Percentiles rank a stretch among this genome's conserved stretches.
Evolutionary conservation across 2,888 invertebrate species (phyloP).

Genomic region (Coelinius sp.): DNA sequence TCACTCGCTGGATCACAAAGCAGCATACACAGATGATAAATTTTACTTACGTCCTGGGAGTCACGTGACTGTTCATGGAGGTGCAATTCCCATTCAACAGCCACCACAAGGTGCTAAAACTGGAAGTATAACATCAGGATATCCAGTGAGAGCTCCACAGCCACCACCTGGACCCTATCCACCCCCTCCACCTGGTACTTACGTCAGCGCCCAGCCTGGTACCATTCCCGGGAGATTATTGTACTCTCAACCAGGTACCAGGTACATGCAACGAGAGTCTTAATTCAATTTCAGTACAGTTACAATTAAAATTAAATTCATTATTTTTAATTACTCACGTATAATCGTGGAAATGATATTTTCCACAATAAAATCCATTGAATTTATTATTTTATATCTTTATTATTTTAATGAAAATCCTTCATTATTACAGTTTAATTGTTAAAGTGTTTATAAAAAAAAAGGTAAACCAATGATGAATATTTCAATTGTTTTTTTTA

Average conservation of each 20-base stretch:
- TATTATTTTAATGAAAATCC: background rate
- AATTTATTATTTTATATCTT: background rate
- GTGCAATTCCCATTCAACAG: constrained; percentile 74
- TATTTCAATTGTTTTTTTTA: background rate
- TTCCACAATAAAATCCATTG: background rate
- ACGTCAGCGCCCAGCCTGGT: constrained; percentile 61
- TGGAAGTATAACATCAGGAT: constrained; percentile 88
- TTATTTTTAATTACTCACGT: no score
- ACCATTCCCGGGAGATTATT: constrained; percentile 63
- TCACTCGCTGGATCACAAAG: constrained; percentile 68
- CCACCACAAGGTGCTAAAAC: constrained; percentile 79
- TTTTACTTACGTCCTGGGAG: constrained; percentile 71
- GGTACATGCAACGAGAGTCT: constrained; percentile 65
- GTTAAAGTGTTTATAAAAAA: background rate
- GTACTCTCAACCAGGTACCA: constrained; percentile 64
- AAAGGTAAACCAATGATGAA: background rate
- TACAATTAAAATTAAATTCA: background rate
- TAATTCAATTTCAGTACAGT: constrained; percentile 47
- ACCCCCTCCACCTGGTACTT: constrained; percentile 60
- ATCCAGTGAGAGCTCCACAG: constrained; percentile 78
- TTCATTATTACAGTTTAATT: background rate
- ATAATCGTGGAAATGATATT: no score
- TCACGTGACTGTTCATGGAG: constrained; percentile 74
- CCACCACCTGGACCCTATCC: constrained; percentile 62
- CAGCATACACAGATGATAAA: constrained; percentile 69